Evolutionary conservation across 2,797 vertebrate species (phyloP), one percentile per base, ranked within the genome.

Genomic region (Sparidentex hasta): DNA sequence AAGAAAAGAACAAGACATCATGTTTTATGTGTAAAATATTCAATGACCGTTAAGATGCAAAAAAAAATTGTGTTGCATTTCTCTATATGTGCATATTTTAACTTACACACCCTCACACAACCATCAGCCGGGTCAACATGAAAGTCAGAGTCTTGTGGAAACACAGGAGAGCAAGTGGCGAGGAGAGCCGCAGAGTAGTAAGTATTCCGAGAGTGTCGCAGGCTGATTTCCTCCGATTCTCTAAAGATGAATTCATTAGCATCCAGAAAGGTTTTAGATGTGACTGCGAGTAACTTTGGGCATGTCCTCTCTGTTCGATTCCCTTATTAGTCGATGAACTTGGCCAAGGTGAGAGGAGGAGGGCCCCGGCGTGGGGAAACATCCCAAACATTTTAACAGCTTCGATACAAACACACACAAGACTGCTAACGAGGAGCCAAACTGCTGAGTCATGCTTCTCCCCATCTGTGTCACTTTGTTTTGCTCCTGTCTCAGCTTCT

Each of bases 261-360:
- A 73, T 73, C 52, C 63, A 61, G 11, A 71, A 47, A 54, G 46
- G 8, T 25, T 56, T 71, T 20, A 14, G 23, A 27, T 29, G 25
- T 56, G 58, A 61, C 63, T 47, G 18, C 23, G 56, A 64, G 47
- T 59, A 12, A 29, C 51, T 77, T 17, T 65, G n/a, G 38, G 56
- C 64, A 54, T 59, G 52, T 82, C 46, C 43, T 55, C 61, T 74
- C 47, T 21, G 27, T 56, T 48, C 64, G 43, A 14, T 18, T 50
- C 20, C 20, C 54, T 43, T 18, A 44, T 20, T 54, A 67, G 17
- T 54, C 51, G 58, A 68, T 44, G 44, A 77, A 68, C 64, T 56
- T 71, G 70, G 51, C 61, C 64, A 85, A 88, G 78, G 74, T 76
- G 75, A 85, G 56, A 68, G 83, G 76, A 25, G 77, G 56, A 65